phyloP scores from a whole-genome alignment of 2,113 vertebrate genomes.

The Setophaga coronata region DNA sequence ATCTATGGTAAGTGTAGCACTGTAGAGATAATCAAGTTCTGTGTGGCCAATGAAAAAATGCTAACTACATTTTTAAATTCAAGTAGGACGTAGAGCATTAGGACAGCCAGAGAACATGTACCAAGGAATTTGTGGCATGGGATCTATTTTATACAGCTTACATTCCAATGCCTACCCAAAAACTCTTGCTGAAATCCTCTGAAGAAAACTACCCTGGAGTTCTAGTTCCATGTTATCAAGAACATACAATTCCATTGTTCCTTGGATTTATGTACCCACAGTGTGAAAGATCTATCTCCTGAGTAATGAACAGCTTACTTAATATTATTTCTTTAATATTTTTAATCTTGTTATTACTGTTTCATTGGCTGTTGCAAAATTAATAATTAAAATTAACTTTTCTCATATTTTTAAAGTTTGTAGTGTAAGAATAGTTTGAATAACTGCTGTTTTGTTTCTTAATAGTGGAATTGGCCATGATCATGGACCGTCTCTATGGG shows the following conservation, averaged over 20 bases:
- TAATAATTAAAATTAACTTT: neutral
- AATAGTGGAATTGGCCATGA: conserved; percentile 97
- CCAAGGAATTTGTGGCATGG: neutral
- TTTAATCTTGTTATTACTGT: neutral
- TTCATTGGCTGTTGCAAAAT: neutral
- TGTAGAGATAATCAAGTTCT: neutral
- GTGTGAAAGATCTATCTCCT: neutral
- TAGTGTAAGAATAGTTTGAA: neutral
- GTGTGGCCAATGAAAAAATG: neutral
- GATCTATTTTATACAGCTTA: neutral
- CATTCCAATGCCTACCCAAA: neutral
- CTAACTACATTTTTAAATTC: neutral
- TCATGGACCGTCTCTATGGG: conserved; percentile 97
- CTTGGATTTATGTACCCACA: neutral
- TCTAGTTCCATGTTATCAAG: neutral
- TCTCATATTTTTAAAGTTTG: neutral
- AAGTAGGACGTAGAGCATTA: neutral
- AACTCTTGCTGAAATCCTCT: neutral
- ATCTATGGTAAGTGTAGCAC: neutral
- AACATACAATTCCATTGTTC: neutral
- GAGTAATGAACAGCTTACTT: neutral
- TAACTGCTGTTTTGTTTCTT: neutral
- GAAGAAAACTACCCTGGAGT: neutral
- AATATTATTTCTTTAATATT: neutral
- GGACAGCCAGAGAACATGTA: neutral